Conservation (phyloP, 2,888 invertebrate genomes). For the Pherbina coryleti region DNA sequence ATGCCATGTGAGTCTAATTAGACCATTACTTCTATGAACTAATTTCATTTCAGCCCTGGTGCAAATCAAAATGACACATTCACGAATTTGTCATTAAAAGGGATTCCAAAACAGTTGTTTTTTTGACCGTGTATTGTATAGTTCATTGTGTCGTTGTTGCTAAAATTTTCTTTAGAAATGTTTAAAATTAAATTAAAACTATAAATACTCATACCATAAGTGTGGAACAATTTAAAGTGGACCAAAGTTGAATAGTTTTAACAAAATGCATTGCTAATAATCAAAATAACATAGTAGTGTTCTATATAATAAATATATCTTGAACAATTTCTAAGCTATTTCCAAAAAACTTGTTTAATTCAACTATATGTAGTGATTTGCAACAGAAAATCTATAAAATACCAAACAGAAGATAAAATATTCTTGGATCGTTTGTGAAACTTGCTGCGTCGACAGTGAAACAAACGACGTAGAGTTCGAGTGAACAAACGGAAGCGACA, state of each 20-base stretch:
- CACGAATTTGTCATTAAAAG: not conserved
- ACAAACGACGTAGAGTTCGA: not conserved
- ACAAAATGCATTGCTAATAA: too few species aligned
- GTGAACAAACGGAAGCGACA: not conserved
- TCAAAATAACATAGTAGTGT: too few species aligned
- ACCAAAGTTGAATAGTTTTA: too few species aligned
- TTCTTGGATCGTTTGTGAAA: not conserved
- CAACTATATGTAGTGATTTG: not conserved
- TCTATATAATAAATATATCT: too few species aligned
- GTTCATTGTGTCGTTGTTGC: not conserved
- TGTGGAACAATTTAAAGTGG: not conserved
- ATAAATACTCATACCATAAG: not conserved
- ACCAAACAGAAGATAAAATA: not conserved
- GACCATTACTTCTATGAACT: too few species aligned
- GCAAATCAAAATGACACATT: not conserved
- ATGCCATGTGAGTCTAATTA: too few species aligned
- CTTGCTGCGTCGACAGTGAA: conserved; percentile 24
- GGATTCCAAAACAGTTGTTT: conserved; percentile 15
- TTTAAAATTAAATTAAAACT: not conserved
- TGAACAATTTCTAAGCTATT: too few species aligned
- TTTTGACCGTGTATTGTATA: not conserved
- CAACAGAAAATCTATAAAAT: not conserved
- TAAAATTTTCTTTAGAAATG: not conserved
- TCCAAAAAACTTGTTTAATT: too few species aligned
- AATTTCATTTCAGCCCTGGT: too few species aligned